Conservation (phyloP, 2,113 vertebrate genomes). For the Sturnus vulgaris region DNA sequence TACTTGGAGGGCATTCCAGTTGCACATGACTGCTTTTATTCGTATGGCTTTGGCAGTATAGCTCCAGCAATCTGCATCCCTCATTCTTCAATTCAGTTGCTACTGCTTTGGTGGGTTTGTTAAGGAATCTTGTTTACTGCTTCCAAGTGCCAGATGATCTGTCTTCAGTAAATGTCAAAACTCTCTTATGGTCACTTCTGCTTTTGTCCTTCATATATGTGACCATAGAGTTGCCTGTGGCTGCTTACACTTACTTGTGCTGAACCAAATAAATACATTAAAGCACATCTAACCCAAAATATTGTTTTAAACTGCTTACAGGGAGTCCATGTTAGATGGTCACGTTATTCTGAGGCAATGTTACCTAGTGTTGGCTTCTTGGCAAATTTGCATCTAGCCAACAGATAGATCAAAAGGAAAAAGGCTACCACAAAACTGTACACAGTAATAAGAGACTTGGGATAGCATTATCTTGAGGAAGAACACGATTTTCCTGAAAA, state of each 20-base stretch:
- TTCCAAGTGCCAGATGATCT: not conserved
- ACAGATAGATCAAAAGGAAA: not conserved
- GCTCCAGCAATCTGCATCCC: not conserved
- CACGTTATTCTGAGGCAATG: not conserved
- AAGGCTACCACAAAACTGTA: not conserved
- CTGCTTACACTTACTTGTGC: not conserved
- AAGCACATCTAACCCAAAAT: not conserved
- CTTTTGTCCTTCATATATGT: not conserved
- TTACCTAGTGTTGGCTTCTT: not conserved
- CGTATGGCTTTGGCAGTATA: not conserved
- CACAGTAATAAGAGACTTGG: not conserved
- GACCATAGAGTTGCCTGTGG: not conserved
- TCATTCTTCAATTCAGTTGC: not conserved
- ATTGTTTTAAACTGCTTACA: not conserved
- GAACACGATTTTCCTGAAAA: not conserved
- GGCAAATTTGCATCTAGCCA: not conserved
- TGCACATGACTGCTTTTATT: slow-evolving; percentile 4
- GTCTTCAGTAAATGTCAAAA: not conserved
- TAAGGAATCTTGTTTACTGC: not conserved
- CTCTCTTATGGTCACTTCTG: not conserved
- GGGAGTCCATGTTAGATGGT: not conserved
- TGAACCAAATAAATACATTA: not conserved
- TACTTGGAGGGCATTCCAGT: not conserved
- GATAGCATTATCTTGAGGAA: not conserved
- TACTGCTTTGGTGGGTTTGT: not conserved